Evolutionary conservation across 2,888 invertebrate genomes (phyloP).

Genomic region (Tiliacea citrago): DNA sequence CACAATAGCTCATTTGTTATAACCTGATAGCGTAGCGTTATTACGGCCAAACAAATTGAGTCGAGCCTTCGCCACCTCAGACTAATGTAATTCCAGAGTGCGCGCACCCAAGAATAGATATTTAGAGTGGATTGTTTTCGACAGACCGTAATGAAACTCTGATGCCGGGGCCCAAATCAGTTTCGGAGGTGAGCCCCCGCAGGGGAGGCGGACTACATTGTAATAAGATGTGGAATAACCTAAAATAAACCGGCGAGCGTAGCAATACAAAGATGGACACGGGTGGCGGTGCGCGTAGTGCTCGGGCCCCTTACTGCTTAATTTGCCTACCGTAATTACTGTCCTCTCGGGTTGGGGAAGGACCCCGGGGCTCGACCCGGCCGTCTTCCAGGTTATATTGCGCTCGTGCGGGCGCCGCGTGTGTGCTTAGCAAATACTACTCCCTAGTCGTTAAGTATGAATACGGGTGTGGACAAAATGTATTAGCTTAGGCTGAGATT

Average conservation of each 20-base stretch:
- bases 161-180: constrained; percentile 89
- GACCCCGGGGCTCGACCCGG: constrained; percentile 87
- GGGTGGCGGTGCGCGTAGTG: constrained; percentile 71
- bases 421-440: constrained; percentile 90
- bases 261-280: constrained; percentile 88
- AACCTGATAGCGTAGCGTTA: constrained; percentile 89
- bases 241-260: constrained; percentile 88
- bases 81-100: constrained; percentile 90
- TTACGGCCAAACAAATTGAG: constrained; percentile 91
- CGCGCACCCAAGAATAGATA: constrained; percentile 90
- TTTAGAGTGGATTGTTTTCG: constrained; percentile 91
- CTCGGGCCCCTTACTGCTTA: constrained; percentile 89
- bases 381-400: constrained; percentile 90
- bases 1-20: constrained; percentile 90
- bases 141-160: constrained; percentile 91
- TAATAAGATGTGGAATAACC: constrained; percentile 90
- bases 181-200: constrained; percentile 89
- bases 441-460: constrained; percentile 90
- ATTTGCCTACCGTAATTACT: constrained; percentile 92
- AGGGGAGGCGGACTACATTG: constrained; percentile 89
- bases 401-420: constrained; percentile 88
- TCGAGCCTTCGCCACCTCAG: constrained; percentile 91
- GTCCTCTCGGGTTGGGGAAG: constrained; percentile 89
- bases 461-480: constrained; percentile 91
- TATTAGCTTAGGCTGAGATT: constrained; percentile 91